Conservation (phyloP, 2,888 invertebrate genomes). For the Desoria tigrina region DNA sequence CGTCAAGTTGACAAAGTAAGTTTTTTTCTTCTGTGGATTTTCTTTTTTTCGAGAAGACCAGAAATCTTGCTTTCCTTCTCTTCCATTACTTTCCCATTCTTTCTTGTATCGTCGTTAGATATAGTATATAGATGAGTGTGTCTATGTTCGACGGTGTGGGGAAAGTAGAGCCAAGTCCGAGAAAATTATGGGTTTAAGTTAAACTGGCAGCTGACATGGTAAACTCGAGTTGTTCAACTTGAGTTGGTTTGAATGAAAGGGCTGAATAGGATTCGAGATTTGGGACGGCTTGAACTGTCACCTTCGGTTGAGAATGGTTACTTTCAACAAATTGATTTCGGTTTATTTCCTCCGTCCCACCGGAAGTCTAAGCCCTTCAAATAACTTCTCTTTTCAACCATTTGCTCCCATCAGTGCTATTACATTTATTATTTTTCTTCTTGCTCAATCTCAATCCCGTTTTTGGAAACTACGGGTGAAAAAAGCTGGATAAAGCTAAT, state of each 20-base stretch:
- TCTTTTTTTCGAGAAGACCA: not conserved
- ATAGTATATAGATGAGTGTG: not conserved
- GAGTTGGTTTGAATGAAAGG: slow-evolving; percentile 9
- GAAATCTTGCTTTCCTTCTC: not conserved
- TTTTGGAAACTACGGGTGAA: too few relatives aligned
- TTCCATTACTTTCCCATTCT: slow-evolving; percentile 1
- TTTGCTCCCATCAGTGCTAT: too few relatives aligned
- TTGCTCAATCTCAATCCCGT: too few relatives aligned
- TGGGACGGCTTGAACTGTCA: slow-evolving; percentile 17
- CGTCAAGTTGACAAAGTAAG: slow-evolving; percentile 3
- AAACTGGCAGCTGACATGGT: slow-evolving; percentile 7
- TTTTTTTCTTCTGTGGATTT: slow-evolving; percentile 7
- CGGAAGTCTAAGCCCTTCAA: not conserved
- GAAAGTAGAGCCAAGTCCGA: slow-evolving; percentile 9
- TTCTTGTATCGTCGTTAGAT: not conserved
- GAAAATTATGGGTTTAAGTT: slow-evolving; percentile 17
- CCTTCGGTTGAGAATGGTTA: slow-evolving; percentile 6
- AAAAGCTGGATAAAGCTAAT: too few relatives aligned
- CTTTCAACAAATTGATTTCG: slow-evolving; percentile 8
- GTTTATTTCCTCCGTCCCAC: not conserved
- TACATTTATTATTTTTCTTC: too few relatives aligned
- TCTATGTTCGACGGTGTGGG: not conserved
- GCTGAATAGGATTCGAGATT: slow-evolving; percentile 13
- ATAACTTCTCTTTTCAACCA: too few relatives aligned
- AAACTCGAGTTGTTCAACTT: slow-evolving; percentile 12